A percentile compares a stretch with the other conserved stretches of the same genome.
Evolutionary conservation across 2,797 vertebrate species (phyloP).

Genomic region (Margarornis squamiger): DNA sequence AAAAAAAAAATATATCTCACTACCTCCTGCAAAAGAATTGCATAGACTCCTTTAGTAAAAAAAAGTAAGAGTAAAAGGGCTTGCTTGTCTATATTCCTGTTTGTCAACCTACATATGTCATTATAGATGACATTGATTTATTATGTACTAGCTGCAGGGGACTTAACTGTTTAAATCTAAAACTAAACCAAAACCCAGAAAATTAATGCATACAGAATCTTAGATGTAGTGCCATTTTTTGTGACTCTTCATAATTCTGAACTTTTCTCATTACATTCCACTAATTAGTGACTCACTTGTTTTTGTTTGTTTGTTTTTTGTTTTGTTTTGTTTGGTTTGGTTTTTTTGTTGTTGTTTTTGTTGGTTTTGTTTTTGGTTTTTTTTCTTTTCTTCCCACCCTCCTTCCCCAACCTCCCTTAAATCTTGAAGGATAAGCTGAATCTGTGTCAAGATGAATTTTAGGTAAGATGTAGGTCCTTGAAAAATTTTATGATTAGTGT

Average conservation of each 20-base stretch:
- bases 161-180: slow-evolving; percentile 12
- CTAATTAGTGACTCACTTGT: neutral
- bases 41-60: slow-evolving; percentile 4
- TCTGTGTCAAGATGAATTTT: neutral
- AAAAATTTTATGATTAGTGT: neutral
- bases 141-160: neutral
- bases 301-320: neutral
- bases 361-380: neutral
- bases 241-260: neutral
- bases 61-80: neutral
- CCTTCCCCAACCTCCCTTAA: accelerated
- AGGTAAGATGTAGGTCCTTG: neutral
- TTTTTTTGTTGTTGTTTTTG: too few relatives aligned
- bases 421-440: neutral
- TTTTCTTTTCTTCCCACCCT: accelerated
- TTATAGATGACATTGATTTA: slow-evolving; percentile 42
- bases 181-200: neutral
- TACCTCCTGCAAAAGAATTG: neutral
- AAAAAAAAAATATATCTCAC: neutral
- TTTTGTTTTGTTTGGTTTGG: neutral
- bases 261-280: neutral
- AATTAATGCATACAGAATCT: neutral
- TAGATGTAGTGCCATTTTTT: neutral
- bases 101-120: slow-evolving; percentile 5
- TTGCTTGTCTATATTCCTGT: neutral